These are phyloP conservation scores for Harpegnathos saltator DNA, from an alignment of 1,140 invertebrate genomes.

Conservation along the genomic window DNA sequence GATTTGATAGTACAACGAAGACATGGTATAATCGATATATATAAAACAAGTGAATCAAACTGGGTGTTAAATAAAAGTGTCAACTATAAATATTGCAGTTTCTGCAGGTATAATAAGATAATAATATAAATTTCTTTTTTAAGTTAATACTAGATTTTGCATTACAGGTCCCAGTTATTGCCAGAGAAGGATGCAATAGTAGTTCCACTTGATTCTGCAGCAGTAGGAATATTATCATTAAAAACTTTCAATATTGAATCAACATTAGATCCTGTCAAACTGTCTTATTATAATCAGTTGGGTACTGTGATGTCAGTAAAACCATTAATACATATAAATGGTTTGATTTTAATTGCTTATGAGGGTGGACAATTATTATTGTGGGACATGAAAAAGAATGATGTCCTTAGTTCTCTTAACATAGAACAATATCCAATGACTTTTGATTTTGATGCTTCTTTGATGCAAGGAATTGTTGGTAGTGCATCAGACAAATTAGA, in stretches of 20 bases:
- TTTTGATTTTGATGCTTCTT: constrained; percentile 89
- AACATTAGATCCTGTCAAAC: constrained; percentile 82
- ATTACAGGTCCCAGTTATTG: constrained; percentile 85
- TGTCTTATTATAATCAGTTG: constrained; percentile 81
- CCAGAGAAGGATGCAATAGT: constrained; percentile 88
- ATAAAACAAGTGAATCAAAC: constrained; percentile 87
- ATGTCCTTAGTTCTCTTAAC: constrained; percentile 87
- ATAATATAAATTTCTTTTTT: not conserved
- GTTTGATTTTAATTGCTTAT: constrained; percentile 88
- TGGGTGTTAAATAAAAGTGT: constrained; percentile 87
- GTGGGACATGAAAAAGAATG: constrained; percentile 88
- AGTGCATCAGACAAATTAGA: constrained; percentile 88
- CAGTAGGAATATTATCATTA: constrained; percentile 87
- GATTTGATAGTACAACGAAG: constrained; percentile 90
- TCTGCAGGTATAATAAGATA: constrained; percentile 85
- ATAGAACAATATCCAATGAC: constrained; percentile 89
- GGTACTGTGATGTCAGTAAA: constrained; percentile 89
- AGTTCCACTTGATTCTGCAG: constrained; percentile 88
- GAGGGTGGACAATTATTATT: constrained; percentile 89
- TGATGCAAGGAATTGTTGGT: constrained; percentile 89
- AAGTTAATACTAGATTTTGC: constrained; percentile 8
- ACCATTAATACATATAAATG: constrained; percentile 85
- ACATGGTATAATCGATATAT: constrained; percentile 89
- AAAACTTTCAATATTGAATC: constrained; percentile 86
- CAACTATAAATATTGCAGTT: constrained; percentile 88